Base-by-base conservation (phyloP, 2,113 vertebrate species). In the Nibea coibor region DNA sequence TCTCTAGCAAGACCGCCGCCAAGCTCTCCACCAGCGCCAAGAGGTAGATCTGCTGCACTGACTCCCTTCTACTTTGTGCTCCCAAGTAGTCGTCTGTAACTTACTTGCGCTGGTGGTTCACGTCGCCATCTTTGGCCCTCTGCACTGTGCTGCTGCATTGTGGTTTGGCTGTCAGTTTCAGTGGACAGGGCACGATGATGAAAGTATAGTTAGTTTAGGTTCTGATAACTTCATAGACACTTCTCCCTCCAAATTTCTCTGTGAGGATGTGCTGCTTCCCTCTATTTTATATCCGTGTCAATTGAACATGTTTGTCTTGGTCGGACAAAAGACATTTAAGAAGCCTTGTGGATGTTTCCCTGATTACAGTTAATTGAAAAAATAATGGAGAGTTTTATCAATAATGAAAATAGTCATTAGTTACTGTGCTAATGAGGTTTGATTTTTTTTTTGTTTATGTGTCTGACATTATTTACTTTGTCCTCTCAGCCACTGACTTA, bases 11-110 rank as follows among this genome's bases (percentile, higher is more conserved):
- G 94, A 98, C 97, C 0, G 97, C 97, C 45, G 97, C 97, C 92
- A 98, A 98, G 90, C 93, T 98, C 88, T 99, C 97, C 81, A 98
- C 97, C 91, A 99, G 97, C 87, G 97, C 97, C 92, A 99, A 99
- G 95, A 97, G 97, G 97, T 99, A 89, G 24, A 50, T 51, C 53
- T 17, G 43, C 53, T 54, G 26, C 31, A 5, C 50, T n/a, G 17
- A 57, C 12, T 43, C 24, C 53, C 53, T 70, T 65, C 59, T 6
- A 24, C 28, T 35, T 35, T 4, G 80, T 53, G 54, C 65, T 22
- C 31, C 45, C 0, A 22, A 77, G 57, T 53, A 22, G 6, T 75
- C 42, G n/a, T 59, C 24, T 75, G 35, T 61, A 48, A 8, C 51
- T 45, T n/a, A 2, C 45, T 56, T 16, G 10, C 35, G 45, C 3